Evolutionary conservation across 1,140 invertebrate genomes (phyloP).

Genomic region (Dufourea novaeangliae): DNA sequence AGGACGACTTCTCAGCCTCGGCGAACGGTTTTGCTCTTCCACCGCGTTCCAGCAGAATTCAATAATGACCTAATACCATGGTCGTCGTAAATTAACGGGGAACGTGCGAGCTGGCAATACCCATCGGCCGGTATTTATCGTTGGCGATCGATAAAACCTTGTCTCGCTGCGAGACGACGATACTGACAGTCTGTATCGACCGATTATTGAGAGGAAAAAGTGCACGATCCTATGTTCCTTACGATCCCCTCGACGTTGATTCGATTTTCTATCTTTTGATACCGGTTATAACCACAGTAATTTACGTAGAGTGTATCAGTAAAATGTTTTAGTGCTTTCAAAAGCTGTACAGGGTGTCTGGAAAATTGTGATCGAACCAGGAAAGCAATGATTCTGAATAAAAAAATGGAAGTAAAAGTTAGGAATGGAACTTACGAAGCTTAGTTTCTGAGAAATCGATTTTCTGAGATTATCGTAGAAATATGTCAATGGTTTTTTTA

Average conservation of each 20-base stretch:
- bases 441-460: too few species aligned
- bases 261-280: too few species aligned
- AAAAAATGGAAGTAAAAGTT: too few species aligned
- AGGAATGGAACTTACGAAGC: too few species aligned
- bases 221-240: neutral
- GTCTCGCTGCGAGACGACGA: slow-evolving; percentile 39
- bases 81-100: slow-evolving; percentile 68
- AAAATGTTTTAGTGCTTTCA: too few species aligned
- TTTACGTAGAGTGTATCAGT: too few species aligned
- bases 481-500: too few species aligned
- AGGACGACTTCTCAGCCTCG: neutral
- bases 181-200: slow-evolving; percentile 68
- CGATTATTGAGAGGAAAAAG: slow-evolving; percentile 67
- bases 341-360: too few species aligned
- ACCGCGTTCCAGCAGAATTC: slow-evolving; percentile 52
- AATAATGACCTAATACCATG: slow-evolving; percentile 67
- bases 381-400: too few species aligned
- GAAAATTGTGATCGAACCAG: too few species aligned
- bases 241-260: neutral
- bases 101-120: slow-evolving; percentile 53
- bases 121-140: slow-evolving; percentile 64
- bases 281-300: too few species aligned
- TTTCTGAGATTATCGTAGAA: too few species aligned
- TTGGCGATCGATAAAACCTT: slow-evolving; percentile 67
- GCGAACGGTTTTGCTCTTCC: slow-evolving; percentile 28